These are phyloP conservation scores for Metallyticus violacea DNA, from an alignment of 2,888 invertebrate genomes.

Conservation along the genomic window DNA sequence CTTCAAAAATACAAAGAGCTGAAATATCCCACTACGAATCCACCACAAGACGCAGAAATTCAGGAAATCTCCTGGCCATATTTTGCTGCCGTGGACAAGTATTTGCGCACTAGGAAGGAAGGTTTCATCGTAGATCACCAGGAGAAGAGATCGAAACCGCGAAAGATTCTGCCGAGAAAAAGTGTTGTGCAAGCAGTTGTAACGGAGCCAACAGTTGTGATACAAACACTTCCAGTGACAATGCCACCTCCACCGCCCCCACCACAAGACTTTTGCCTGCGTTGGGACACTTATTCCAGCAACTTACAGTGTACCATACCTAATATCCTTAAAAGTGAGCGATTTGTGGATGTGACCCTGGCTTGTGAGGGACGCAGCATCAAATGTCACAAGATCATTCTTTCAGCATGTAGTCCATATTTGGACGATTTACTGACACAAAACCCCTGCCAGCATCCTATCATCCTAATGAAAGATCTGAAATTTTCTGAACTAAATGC, in stretches of 20 bases:
- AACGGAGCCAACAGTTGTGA: not conserved
- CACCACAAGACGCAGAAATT: not conserved
- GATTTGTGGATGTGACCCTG: conserved; percentile 84
- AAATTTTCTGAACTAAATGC: conserved; percentile 52
- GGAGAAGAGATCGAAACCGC: not conserved
- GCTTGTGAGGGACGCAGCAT: conserved; percentile 83
- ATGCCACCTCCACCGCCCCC: not conserved
- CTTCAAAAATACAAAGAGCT: not conserved
- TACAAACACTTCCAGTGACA: not conserved
- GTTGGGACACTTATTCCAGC: conserved; percentile 81
- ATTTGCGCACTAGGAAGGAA: not conserved
- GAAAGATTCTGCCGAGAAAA: not conserved
- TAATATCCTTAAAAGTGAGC: conserved; percentile 69
- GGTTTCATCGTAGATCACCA: not conserved
- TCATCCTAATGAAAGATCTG: conserved; percentile 53
- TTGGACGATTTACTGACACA: conserved; percentile 75
- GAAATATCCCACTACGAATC: not conserved
- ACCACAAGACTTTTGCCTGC: conserved; percentile 52
- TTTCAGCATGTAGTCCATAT: conserved; percentile 82
- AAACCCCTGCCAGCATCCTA: conserved; percentile 83
- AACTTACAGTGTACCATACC: conserved; percentile 77
- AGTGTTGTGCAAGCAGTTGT: not conserved
- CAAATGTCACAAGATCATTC: conserved; percentile 82
- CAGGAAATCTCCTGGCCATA: not conserved
- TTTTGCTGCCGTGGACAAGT: not conserved